Base-by-base conservation (phyloP, 2,888 invertebrate species). In the Clivina fossor region DNA sequence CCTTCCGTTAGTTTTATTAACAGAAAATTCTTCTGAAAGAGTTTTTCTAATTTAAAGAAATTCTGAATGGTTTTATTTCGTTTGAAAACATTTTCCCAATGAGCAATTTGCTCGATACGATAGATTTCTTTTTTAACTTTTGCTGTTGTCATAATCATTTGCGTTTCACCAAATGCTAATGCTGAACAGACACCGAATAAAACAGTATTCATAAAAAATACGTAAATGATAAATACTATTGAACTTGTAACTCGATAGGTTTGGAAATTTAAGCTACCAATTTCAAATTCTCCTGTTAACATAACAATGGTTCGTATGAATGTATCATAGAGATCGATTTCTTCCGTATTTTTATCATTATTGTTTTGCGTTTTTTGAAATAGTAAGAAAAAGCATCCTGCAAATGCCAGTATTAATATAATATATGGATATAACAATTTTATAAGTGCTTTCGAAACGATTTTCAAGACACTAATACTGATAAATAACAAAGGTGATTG, bases 191-290 rank as follows among this genome's bases (percentile, higher is more conserved):
- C 53, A 8, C 53, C 53, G 37, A 53, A 53, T n/a, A 53, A 26
- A 2, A 53, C 44, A n/a, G 44, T 53, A 35, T 53, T 53, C 53
- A 53, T 44, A 15, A 41, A 44, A 53, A 53, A 53, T 7, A 53
- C 44, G 11, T 53, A 53, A 18, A 53, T 18, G 13, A 53, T 37
- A 26, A 53, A 53, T 16, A 53, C 28, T 2, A 32, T 26, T 4
- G 43, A 44, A 9, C 44, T 35, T 16, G 30, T 11, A 1, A 43
- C 44, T 4, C 24, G 37, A n/a, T 43, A 53, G 7, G 7, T 35
- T 2, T 43, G 26, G 28, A 53, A 53, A 9, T 44, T 5, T 28
- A 53, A 35, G n/a, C 19, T 44, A 2, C 44, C 44, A 4, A 53
- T 15, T 18, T 53, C 44, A 28, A 53, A 53, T 37, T 53, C 53